Evolutionary conservation across 2,888 invertebrate genomes (phyloP).

Genomic region (Bugula neritina): DNA sequence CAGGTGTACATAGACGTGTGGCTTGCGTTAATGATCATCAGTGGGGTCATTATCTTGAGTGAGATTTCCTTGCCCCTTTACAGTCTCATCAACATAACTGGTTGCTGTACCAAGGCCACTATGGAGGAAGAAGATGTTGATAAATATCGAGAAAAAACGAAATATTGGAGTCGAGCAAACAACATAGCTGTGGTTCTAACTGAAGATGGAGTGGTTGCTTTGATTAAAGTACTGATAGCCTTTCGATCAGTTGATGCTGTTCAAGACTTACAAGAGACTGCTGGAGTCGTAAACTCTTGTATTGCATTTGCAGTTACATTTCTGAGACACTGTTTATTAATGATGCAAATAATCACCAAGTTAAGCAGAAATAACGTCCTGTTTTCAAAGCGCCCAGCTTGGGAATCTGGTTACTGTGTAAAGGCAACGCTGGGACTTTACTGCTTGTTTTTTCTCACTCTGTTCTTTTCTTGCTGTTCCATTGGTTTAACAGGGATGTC

Average conservation of each 20-base stretch:
- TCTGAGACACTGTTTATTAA: not conserved
- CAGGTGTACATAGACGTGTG: not conserved
- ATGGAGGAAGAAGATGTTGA: not conserved
- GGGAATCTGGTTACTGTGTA: not conserved
- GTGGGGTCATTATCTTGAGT: slow-evolving; percentile 10
- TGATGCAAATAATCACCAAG: not conserved
- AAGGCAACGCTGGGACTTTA: not conserved
- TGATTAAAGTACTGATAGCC: not conserved
- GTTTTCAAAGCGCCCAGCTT: not conserved
- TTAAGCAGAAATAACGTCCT: not conserved
- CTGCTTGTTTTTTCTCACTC: not conserved
- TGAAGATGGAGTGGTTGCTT: slow-evolving; percentile 1
- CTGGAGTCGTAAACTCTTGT: not conserved
- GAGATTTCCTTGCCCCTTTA: not conserved
- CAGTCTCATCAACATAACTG: not conserved
- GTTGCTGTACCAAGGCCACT: not conserved
- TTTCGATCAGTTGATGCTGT: not conserved
- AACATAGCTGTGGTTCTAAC: not conserved
- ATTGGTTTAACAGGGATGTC: not conserved
- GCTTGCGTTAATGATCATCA: not conserved
- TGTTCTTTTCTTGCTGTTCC: slow-evolving; percentile 1
- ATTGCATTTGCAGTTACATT: not conserved
- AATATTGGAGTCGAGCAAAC: slow-evolving; percentile 17
- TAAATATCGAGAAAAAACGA: not conserved
- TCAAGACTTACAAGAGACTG: not conserved